Evolutionary conservation across 2,113 vertebrate species (phyloP).

Genomic region (Nettapus auritus): DNA sequence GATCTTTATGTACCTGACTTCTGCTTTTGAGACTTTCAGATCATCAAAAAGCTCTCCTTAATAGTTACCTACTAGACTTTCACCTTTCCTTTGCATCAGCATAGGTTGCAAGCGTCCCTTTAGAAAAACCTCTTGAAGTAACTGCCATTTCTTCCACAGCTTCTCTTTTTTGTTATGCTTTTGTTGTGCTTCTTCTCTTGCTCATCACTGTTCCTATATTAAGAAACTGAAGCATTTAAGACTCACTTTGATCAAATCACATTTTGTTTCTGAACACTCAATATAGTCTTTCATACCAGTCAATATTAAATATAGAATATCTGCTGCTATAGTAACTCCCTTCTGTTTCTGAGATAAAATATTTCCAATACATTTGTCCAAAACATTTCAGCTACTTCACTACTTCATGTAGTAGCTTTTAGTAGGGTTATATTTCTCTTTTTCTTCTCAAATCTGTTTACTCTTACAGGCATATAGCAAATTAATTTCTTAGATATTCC

Average conservation of each 20-base stretch:
- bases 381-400: neutral
- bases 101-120: neutral
- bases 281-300: neutral
- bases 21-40: neutral
- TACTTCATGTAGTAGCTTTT: neutral
- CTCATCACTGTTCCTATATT: neutral
- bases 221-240: neutral
- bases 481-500: neutral
- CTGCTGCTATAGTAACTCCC: neutral
- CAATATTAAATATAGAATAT: neutral
- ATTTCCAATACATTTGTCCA: neutral
- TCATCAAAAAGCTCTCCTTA: neutral
- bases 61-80: neutral
- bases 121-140: neutral
- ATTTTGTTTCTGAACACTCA: neutral
- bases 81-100: rapidly evolving
- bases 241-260: neutral
- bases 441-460: neutral
- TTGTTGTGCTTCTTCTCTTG: neutral
- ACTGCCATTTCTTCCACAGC: neutral
- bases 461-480: neutral
- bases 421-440: neutral
- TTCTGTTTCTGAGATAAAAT: neutral
- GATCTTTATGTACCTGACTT: neutral
- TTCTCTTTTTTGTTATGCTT: neutral